A percentile compares a stretch with the other conserved stretches of the same genome.
phyloP scores from a whole-genome alignment of 2,113 vertebrate species.

The Regulus satrapa region DNA sequence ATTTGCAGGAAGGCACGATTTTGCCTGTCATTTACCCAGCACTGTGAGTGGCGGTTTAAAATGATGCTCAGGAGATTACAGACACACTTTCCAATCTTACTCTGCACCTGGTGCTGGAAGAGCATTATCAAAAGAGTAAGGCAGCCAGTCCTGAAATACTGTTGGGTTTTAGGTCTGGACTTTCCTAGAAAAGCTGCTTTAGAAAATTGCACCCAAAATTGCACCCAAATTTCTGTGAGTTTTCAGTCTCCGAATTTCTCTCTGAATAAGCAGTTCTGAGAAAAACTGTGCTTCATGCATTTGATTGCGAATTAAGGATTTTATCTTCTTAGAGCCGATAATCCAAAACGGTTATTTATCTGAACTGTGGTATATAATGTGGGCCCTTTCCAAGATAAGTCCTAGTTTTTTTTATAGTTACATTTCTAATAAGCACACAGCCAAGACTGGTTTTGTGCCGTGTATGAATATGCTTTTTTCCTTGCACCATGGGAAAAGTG shows the following conservation, averaged over 20 bases:
- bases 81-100: neutral
- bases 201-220: neutral
- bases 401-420: neutral
- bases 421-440: neutral
- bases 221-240: neutral
- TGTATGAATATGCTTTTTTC: neutral
- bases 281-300: neutral
- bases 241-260: neutral
- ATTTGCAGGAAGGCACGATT: neutral
- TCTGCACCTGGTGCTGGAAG: neutral
- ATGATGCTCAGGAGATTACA: neutral
- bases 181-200: neutral
- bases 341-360: neutral
- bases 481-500: neutral
- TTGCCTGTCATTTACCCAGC: neutral
- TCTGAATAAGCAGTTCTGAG: neutral
- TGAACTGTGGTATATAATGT: neutral
- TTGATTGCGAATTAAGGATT: neutral
- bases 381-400: neutral
- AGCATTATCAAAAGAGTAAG: neutral
- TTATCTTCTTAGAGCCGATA: neutral
- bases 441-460: neutral
- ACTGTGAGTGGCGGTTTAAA: neutral
- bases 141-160: neutral
- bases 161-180: neutral